Percentiles rank a stretch among this genome's conserved stretches.
phyloP scores from a whole-genome alignment of 2,888 invertebrate species.

The Alviniconcha strummeri region DNA sequence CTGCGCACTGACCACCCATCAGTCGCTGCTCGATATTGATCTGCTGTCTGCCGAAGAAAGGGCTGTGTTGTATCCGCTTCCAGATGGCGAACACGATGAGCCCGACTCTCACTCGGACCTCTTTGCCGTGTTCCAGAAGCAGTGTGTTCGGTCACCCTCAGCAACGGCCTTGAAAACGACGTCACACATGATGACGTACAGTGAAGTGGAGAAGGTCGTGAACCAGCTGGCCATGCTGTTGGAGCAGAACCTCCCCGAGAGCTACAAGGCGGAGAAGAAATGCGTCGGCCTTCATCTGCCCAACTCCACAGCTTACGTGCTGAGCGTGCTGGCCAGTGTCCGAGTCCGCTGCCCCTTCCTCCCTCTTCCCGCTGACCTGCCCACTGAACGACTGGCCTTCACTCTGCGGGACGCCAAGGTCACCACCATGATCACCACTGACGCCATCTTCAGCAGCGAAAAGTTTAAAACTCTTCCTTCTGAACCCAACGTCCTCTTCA shows the following conservation, averaged over 20 bases:
- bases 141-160: conserved; percentile 39
- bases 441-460: conserved; percentile 29
- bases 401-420: conserved; percentile 54
- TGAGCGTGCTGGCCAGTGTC: conserved; percentile 73
- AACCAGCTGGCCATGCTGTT: conserved; percentile 35
- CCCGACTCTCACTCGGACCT: conserved; percentile 26
- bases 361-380: conserved; percentile 58
- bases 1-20: conserved; percentile 3
- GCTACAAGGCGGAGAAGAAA: conserved; percentile 13
- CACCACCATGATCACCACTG: conserved; percentile 44
- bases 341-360: conserved; percentile 53
- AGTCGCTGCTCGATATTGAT: conserved; percentile 39
- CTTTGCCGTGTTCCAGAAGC: conserved; percentile 39
- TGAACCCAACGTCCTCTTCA: conserved; percentile 31
- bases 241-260: not conserved
- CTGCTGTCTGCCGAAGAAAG: conserved; percentile 47
- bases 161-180: conserved; percentile 49
- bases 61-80: not conserved
- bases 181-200: conserved; percentile 41
- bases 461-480: conserved; percentile 37
- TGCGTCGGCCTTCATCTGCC: conserved; percentile 51
- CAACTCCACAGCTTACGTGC: conserved; percentile 51
- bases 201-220: conserved; percentile 39
- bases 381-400: conserved; percentile 53
- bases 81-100: not conserved